phyloP scores from a whole-genome alignment of 2,888 invertebrate genomes.

The Merodon equestris region DNA sequence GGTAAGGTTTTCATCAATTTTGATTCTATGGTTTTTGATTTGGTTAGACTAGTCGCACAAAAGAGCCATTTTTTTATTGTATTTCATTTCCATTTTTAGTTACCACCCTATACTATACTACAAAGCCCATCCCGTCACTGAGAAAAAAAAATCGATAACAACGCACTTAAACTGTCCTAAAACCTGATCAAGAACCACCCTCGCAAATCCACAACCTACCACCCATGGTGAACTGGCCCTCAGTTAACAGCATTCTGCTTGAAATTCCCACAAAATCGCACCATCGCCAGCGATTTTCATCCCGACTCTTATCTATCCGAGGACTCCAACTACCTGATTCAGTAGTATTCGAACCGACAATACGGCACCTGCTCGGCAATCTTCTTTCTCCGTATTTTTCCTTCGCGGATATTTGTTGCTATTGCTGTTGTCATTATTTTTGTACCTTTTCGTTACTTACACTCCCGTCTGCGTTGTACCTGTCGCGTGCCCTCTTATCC shows the following conservation, averaged over 20 bases:
- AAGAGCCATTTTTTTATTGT: no score
- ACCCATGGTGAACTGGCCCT: constrained; percentile 26
- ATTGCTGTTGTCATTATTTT: constrained; percentile 59
- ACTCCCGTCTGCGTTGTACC: constrained; percentile 56
- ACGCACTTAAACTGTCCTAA: constrained; percentile 7
- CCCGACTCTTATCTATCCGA: constrained; percentile 56
- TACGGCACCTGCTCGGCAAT: constrained; percentile 43
- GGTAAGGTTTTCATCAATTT: no score
- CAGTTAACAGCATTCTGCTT: constrained; percentile 44
- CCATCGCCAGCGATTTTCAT: not conserved
- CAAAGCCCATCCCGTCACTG: no score
- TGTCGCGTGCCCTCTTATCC: constrained; percentile 57
- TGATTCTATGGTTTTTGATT: no score
- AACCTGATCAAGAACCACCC: not conserved
- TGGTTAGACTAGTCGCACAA: no score
- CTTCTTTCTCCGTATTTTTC: constrained; percentile 32
- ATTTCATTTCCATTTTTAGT: no score
- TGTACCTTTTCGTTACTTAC: no score
- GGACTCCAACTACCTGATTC: constrained; percentile 49
- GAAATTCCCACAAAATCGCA: constrained; percentile 13
- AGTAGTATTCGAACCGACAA: constrained; percentile 61
- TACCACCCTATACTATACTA: no score
- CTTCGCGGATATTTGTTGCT: constrained; percentile 64
- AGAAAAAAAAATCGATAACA: constrained; percentile 31
- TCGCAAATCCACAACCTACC: no score